Percentiles rank a stretch among this genome's conserved stretches.
phyloP scores from a whole-genome alignment of 2,113 vertebrate species.

The Oplegnathus fasciatus region DNA sequence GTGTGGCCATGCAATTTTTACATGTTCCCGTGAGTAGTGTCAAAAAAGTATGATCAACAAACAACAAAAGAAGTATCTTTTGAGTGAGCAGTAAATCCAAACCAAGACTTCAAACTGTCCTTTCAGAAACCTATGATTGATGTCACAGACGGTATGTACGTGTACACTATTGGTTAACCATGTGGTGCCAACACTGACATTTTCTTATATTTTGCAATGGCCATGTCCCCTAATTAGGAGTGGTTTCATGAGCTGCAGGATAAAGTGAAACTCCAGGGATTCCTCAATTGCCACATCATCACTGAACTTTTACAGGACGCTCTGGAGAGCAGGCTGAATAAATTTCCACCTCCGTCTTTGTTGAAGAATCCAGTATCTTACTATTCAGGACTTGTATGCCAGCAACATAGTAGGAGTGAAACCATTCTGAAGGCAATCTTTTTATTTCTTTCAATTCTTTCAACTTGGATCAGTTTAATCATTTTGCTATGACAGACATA shows the following conservation, averaged over 20 bases:
- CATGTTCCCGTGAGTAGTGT: neutral
- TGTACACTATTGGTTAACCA: neutral
- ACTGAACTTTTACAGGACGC: conserved; percentile 29
- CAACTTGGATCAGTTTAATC: neutral
- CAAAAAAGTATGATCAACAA: neutral
- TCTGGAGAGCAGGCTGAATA: conserved; percentile 34
- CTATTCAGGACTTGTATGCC: conserved; percentile 18
- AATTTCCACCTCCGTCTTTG: conserved; percentile 13
- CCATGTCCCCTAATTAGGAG: neutral
- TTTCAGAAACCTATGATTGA: neutral
- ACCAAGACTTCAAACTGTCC: neutral
- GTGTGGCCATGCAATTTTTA: no score
- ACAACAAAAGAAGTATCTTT: no score
- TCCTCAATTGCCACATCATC: conserved; percentile 26
- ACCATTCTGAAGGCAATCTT: neutral
- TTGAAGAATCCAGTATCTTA: conserved; percentile 7
- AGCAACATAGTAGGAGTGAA: conserved; percentile 11
- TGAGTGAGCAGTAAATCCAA: neutral
- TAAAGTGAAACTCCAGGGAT: conserved; percentile 25
- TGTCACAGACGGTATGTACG: neutral
- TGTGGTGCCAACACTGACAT: conserved; percentile 2
- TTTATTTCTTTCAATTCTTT: neutral
- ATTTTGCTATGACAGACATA: neutral
- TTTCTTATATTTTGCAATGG: neutral
- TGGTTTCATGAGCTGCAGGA: neutral